Conservation (phyloP, 2,888 invertebrate species). For the Rotaria magnacalcarata region DNA sequence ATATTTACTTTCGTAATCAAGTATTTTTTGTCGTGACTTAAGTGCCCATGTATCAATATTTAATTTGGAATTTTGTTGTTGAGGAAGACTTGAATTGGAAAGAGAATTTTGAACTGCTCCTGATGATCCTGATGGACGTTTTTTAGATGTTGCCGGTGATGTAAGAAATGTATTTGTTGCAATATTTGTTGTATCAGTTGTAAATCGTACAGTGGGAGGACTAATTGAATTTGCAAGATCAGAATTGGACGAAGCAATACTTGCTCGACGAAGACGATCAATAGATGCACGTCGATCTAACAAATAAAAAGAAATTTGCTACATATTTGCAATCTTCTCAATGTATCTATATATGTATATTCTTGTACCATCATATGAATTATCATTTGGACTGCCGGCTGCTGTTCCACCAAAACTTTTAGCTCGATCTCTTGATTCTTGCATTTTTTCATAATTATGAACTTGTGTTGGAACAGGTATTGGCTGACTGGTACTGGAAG, state of each 20-base stretch:
- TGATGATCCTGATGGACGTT: neutral
- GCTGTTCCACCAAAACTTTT: neutral
- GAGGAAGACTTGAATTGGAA: neutral
- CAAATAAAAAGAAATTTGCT: neutral
- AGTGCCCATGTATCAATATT: neutral
- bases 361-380: neutral
- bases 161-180: neutral
- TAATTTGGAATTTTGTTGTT: neutral
- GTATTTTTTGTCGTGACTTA: neutral
- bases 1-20: neutral
- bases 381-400: neutral
- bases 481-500: neutral
- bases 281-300: neutral
- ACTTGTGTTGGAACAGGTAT: constrained; percentile 42
- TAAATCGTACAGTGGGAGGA: constrained; percentile 5
- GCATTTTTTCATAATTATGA: constrained; percentile 41
- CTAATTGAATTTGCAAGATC: neutral
- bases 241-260: neutral
- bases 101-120: neutral
- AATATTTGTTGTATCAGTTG: neutral
- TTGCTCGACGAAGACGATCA: neutral
- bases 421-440: constrained; percentile 40
- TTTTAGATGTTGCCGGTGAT: neutral
- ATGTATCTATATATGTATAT: neutral
- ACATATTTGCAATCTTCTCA: neutral